Evolutionary conservation across 1,140 invertebrate genomes (phyloP), one percentile per base, ranked within the genome.

Genomic region (Lysiphlebus fabarum): DNA sequence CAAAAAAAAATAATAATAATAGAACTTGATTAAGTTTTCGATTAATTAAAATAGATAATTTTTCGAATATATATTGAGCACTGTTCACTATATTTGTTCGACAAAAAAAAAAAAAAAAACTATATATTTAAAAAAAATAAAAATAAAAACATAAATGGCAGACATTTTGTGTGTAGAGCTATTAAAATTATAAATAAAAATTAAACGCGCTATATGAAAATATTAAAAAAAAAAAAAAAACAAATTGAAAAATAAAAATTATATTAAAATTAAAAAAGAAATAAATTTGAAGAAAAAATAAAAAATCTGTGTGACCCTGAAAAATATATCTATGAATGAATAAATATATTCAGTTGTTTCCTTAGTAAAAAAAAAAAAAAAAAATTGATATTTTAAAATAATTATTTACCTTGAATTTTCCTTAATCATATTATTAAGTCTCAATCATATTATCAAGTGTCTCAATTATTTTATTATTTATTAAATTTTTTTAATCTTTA

Each of bases 121-220:
- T 26, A 26, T 26, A 26, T 26, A 26, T 26, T 26, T 26, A 26
- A 26, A 26, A 33, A 26, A 4, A 42, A 55, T 14, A n/a, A n/a
- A n/a, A n/a, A n/a, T n/a, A 34, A 26, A 14, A 42, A 33, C 38
- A 26, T 26, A 26, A 26, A 26, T 26, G 17, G 17, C 26, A 53
- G 53, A 45, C 45, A 48, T 61, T 61, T 33, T 61, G 53, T 61
- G 54, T 57, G 54, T 61, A 61, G 59, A 57, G 54, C 48, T 61
- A 17, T 17, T 17, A 17, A 17, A 17, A 17, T 17, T 17, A 26
- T 61, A 51, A 61, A 33, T 53, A 58, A 26, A 58, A 40, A n/a
- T 33, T 58, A 36, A 58, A 50, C 41, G 49, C 36, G 49, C 26
- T 51, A 51, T n/a, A n/a, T 50, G 11, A 40, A 14, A 34, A 12